phyloP scores from a whole-genome alignment of 2,888 invertebrate species.

The Apeira syringaria region DNA sequence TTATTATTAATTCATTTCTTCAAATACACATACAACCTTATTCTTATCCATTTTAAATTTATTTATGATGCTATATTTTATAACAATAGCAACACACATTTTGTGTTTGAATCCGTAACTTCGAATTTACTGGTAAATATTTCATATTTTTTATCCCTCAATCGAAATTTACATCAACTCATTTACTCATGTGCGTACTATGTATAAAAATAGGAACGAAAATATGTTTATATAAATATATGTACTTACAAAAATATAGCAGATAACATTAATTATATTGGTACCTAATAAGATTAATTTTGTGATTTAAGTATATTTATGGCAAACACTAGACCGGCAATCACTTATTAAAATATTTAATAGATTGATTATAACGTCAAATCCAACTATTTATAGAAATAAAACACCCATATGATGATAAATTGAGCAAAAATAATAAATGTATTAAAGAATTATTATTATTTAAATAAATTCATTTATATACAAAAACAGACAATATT shows the following conservation, averaged over 20 bases:
- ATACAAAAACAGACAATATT: too few species aligned
- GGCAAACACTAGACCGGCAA: too few species aligned
- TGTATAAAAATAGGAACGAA: constrained; percentile 1
- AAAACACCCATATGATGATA: constrained; percentile 10
- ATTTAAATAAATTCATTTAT: too few species aligned
- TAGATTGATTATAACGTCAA: not conserved
- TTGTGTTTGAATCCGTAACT: constrained; percentile 11
- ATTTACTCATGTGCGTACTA: constrained; percentile 1
- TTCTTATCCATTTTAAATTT: constrained; percentile 20
- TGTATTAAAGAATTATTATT: too few species aligned
- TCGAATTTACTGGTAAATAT: constrained; percentile 13
- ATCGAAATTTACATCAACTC: constrained; percentile 14
- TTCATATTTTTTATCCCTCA: constrained; percentile 4
- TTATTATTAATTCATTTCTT: constrained; percentile 44
- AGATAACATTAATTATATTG: too few species aligned
- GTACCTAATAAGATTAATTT: too few species aligned
- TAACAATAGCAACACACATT: not conserved
- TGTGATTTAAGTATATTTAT: not conserved
- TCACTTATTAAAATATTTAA: not conserved
- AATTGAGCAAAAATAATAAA: constrained; percentile 21
- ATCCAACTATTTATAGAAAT: not conserved
- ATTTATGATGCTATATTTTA: constrained; percentile 8
- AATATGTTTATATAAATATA: not conserved
- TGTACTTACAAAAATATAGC: not conserved
- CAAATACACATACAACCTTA: constrained; percentile 52